Evolutionary conservation across 2,888 invertebrate species (phyloP), one percentile per base, ranked within the genome.

Genomic region (Neria commutata): DNA sequence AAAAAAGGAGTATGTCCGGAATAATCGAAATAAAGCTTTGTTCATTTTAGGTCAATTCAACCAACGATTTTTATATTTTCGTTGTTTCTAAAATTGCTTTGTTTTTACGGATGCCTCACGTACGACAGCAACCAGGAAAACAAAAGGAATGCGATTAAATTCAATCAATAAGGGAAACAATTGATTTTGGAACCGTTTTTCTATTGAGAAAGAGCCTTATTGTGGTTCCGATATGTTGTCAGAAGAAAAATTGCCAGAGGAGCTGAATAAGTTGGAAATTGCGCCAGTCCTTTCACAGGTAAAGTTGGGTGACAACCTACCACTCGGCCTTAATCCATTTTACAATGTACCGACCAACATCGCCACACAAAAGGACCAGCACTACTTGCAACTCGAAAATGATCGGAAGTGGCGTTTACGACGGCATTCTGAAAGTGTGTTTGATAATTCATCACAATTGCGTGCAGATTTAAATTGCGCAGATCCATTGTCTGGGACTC

Each of bases 201-300:
- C n/a, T n/a, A n/a, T n/a, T n/a, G n/a, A n/a, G n/a, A n/a, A n/a
- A n/a, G n/a, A n/a, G n/a, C n/a, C n/a, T n/a, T n/a, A n/a, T n/a
- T n/a, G n/a, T n/a, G n/a, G n/a, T n/a, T n/a, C n/a, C n/a, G n/a
- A n/a, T n/a, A 75, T 75, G 75, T 69, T 69, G 40, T 85, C 85
- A 57, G 75, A 84, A 67, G 78, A 83, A n/a, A n/a, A n/a, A 59
- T 71, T 87, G 64, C 84, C 84, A 65, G 82, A 84, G 60, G 83
- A 84, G 74, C 81, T 87, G 80, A 83, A 83, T 63, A 85, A 84
- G 71, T 75, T 87, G 63, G 84, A 86, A 81, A 87, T 87, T 73
- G 84, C 85, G 66, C 83, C 84, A 25, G 70, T 75, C 45, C 81
- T 83, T 53, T 70, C 70, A 47, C 67, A 67, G 40, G 58, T 62